Conservation (phyloP, 1,140 invertebrate genomes). For the Sycophila sp. region DNA sequence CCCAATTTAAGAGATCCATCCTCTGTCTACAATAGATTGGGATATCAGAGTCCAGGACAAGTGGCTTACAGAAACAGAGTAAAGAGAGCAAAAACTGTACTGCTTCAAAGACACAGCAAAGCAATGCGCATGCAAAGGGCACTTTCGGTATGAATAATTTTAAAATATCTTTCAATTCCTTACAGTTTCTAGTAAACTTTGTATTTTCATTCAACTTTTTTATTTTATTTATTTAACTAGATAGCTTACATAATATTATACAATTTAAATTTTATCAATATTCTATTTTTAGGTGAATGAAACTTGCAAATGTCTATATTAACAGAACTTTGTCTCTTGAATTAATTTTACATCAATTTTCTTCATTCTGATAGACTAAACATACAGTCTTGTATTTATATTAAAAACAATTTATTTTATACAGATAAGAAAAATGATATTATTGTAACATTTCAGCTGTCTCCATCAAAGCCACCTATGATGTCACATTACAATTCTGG, state of each 20-base stretch:
- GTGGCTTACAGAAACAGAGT: slow-evolving; percentile 62
- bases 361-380: too few relatives aligned
- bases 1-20: slow-evolving; percentile 59
- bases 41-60: slow-evolving; percentile 62
- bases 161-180: too few relatives aligned
- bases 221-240: neutral
- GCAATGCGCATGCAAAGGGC: slow-evolving; percentile 53
- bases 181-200: neutral
- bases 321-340: too few relatives aligned
- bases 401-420: neutral
- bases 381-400: neutral
- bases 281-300: too few relatives aligned
- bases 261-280: neutral
- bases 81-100: slow-evolving; percentile 58
- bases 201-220: neutral
- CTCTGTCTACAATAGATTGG: slow-evolving; percentile 61
- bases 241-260: too few relatives aligned
- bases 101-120: slow-evolving; percentile 57
- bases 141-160: slow-evolving; percentile 50
- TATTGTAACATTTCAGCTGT: slow-evolving; percentile 4
- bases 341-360: neutral
- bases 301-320: too few relatives aligned
- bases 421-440: neutral
- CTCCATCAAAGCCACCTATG: slow-evolving; percentile 36
- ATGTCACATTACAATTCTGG: slow-evolving; percentile 48